A percentile compares a stretch with the other conserved stretches of the same genome.
Evolutionary conservation across 1,140 invertebrate species (phyloP).

Genomic region (Oryctes rhinoceros): DNA sequence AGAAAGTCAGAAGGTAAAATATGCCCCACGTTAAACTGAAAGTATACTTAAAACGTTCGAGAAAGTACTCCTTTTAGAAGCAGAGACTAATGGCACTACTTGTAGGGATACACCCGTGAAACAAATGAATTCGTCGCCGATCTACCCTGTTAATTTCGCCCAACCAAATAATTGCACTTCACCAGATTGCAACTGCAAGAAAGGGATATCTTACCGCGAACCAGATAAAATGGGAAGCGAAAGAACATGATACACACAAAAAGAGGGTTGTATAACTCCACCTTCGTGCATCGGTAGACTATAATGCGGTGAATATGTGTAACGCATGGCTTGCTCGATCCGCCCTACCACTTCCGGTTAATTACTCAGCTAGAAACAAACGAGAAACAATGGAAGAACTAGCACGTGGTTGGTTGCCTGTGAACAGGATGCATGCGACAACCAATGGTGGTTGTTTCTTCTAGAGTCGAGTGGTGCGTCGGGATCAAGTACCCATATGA

Average conservation of each 20-base stretch:
- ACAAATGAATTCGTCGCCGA: neutral
- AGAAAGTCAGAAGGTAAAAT: neutral
- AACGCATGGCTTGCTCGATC: constrained; percentile 43
- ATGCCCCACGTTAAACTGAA: neutral
- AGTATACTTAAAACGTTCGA: neutral
- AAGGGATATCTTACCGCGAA: neutral
- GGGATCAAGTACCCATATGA: constrained; percentile 43
- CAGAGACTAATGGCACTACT: neutral
- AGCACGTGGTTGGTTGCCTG: constrained; percentile 49
- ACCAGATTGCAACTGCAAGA: constrained; percentile 25
- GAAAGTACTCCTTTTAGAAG: neutral
- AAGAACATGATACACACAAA: constrained; percentile 13
- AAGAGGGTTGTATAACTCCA: constrained; percentile 43
- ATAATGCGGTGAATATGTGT: constrained; percentile 46
- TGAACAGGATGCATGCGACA: constrained; percentile 44
- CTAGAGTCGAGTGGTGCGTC: constrained; percentile 46
- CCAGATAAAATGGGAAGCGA: constrained; percentile 34
- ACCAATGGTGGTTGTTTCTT: constrained; percentile 48
- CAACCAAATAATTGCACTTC: constrained; percentile 3
- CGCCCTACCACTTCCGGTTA: constrained; percentile 51
- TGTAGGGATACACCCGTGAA: neutral
- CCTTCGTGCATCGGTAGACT: constrained; percentile 41
- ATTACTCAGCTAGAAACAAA: constrained; percentile 49
- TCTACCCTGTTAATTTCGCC: neutral
- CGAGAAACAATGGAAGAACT: constrained; percentile 47